phyloP scores from a whole-genome alignment of 2,888 invertebrate genomes.

The Drosophila prostipennis region DNA sequence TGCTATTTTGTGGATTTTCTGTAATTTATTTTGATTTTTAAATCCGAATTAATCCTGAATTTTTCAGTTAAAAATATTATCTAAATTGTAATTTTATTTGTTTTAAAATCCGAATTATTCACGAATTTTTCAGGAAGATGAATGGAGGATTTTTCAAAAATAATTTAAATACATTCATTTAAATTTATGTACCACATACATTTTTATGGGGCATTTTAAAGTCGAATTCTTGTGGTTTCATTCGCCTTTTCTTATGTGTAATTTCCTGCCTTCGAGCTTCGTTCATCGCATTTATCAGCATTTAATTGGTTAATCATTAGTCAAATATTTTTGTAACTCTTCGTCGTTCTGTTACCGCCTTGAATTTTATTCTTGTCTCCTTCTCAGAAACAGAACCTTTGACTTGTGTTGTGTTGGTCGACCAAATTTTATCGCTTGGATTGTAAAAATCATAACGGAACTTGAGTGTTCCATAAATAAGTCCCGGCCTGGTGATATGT shows the following conservation, averaged over 20 bases:
- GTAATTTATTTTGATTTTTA: too few relatives aligned
- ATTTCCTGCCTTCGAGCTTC: conserved; percentile 25
- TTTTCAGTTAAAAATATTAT: too few relatives aligned
- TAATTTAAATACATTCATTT: neutral
- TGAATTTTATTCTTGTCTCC: conserved; percentile 12
- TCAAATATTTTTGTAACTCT: conserved; percentile 66
- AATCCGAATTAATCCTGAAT: too few relatives aligned
- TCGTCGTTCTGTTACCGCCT: conserved; percentile 15
- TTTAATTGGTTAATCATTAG: conserved; percentile 76
- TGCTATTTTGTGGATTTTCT: neutral
- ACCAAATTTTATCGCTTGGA: conserved; percentile 16
- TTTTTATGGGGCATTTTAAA: neutral
- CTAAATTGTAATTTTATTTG: too few relatives aligned
- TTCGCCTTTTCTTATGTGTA: conserved; percentile 6
- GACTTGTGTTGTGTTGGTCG: too few relatives aligned
- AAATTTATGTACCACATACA: neutral
- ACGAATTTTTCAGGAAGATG: too few relatives aligned
- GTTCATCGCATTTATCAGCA: conserved; percentile 57
- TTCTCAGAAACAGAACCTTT: conserved; percentile 17
- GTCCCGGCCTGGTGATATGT: neutral
- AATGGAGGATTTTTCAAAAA: too few relatives aligned
- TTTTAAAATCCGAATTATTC: too few relatives aligned
- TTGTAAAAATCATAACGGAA: conserved; percentile 29
- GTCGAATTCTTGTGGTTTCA: neutral
- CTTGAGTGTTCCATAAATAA: conserved; percentile 31